Base-by-base conservation (phyloP, 2,113 vertebrate genomes). In the Sialia sialis region DNA sequence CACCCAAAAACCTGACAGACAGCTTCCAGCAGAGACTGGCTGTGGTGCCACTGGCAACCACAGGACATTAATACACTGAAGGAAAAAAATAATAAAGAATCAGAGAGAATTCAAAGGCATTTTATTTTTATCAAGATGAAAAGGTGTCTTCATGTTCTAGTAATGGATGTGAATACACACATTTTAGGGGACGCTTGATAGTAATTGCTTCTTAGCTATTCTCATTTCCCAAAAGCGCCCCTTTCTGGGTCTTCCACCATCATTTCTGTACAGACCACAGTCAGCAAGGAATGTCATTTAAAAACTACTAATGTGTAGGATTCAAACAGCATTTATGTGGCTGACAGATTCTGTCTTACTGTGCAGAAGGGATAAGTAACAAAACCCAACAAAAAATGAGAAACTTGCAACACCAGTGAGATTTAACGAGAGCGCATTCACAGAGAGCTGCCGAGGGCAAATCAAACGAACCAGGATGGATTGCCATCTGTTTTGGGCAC, bases 401-500 rank as follows among this genome's bases (percentile, higher is more conserved):
- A 76, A 93, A 83, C 85, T 83, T 90, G 75, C 63, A 66, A 27
- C 85, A 70, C 69, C 67, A 74, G 63, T 49, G 75, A 94, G 85
- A 83, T 79, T 83, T 93, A 93, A 95, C 0, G 14, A 76, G 92
- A 66, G 46, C 11, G 25, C 84, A 43, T 66, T 90, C 85, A 21
- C 66, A 34, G 36, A 64, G 75, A 93, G 74, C 85, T 91, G 93
- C 93, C 22, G 63, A 88, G 90, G 85, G 94, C 90, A 94, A 83
- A 80, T 52, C 7, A 76, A 92, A 90, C 0, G 2, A 95, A 83
- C 16, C 85, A 55, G 80, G 89, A 90, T 77, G 76, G 79, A 48
- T 63, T 59, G 54, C 94, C 96, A 96, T 93, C 96, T 96, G 94
- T n/a, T 96, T 95, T 62, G 88, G 92, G 82, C 86, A 90, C 41